Evolutionary conservation across 2,888 invertebrate species (phyloP).

Genomic region (Xylocampa areola): DNA sequence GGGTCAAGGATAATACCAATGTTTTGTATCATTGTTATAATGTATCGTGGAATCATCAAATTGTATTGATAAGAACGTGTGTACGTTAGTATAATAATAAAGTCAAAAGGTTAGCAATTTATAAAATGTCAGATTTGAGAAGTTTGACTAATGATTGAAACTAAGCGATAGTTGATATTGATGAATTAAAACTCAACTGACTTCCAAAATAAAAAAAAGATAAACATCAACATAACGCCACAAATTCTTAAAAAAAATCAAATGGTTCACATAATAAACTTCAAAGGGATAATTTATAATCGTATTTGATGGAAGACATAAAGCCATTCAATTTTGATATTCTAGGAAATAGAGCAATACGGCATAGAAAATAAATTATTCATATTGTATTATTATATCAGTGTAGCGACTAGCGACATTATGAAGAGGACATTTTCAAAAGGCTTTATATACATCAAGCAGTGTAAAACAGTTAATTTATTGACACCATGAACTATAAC

Average conservation of each 20-base stretch:
- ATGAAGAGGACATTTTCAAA: slow-evolving; percentile 45
- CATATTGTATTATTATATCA: slow-evolving; percentile 48
- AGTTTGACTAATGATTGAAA: slow-evolving; percentile 37
- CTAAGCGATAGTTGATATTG: slow-evolving; percentile 26
- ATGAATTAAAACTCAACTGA: slow-evolving; percentile 30
- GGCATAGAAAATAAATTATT: slow-evolving; percentile 26
- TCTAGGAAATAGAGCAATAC: slow-evolving; percentile 36
- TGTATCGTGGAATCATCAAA: slow-evolving; percentile 16
- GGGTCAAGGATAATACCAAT: slow-evolving; percentile 72
- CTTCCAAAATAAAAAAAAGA: slow-evolving; percentile 36
- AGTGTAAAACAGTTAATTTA: slow-evolving; percentile 67
- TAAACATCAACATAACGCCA: slow-evolving; percentile 27
- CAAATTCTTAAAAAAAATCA: slow-evolving; percentile 24
- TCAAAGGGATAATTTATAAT: slow-evolving; percentile 37
- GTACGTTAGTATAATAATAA: slow-evolving; percentile 28
- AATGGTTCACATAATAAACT: slow-evolving; percentile 17
- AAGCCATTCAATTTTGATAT: slow-evolving; percentile 37
- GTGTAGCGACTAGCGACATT: slow-evolving; percentile 34
- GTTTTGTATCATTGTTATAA: slow-evolving; percentile 52
- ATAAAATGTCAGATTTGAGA: slow-evolving; percentile 26
- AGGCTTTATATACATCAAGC: slow-evolving; percentile 54
- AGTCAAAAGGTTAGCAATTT: slow-evolving; percentile 36
- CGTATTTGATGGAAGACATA: slow-evolving; percentile 31
- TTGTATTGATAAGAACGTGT: slow-evolving; percentile 29
- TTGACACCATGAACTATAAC: slow-evolving; percentile 58